phyloP scores from a whole-genome alignment of 1,140 invertebrate species.

The Delia radicum region DNA sequence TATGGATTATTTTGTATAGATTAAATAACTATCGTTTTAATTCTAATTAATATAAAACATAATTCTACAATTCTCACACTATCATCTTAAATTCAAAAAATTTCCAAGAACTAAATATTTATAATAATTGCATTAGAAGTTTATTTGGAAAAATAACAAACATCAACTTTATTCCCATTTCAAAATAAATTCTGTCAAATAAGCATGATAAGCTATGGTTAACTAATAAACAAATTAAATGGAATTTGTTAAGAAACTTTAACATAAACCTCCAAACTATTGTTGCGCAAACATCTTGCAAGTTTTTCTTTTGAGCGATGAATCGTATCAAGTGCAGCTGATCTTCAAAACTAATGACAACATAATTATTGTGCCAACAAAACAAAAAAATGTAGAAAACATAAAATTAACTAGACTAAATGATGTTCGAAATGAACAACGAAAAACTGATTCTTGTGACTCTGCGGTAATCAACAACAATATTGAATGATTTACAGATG shows the following conservation, averaged over 20 bases:
- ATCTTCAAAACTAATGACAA: conserved; percentile 4
- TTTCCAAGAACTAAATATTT: background rate
- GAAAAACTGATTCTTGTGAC: too few species aligned
- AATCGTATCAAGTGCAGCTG: background rate
- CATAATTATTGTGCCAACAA: conserved; percentile 2
- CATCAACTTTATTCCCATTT: background rate
- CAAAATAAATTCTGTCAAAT: background rate
- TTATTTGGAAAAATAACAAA: background rate
- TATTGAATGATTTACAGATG: background rate
- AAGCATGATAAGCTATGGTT: background rate
- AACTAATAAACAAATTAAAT: background rate
- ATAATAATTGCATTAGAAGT: background rate
- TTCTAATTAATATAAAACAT: too few species aligned
- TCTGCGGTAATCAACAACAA: background rate
- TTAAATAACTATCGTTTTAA: too few species aligned
- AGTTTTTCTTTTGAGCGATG: background rate
- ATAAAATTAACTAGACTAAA: too few species aligned
- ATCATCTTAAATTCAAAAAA: background rate
- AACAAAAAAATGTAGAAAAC: background rate
- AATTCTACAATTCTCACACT: too few species aligned
- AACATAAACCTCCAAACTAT: background rate
- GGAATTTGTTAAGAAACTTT: background rate
- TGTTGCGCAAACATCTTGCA: background rate
- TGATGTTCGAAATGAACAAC: too few species aligned
- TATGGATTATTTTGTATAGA: too few species aligned